Evolutionary conservation across 1,140 invertebrate genomes (phyloP), one percentile per base, ranked within the genome.

Genomic region (Zophobas atratus): DNA sequence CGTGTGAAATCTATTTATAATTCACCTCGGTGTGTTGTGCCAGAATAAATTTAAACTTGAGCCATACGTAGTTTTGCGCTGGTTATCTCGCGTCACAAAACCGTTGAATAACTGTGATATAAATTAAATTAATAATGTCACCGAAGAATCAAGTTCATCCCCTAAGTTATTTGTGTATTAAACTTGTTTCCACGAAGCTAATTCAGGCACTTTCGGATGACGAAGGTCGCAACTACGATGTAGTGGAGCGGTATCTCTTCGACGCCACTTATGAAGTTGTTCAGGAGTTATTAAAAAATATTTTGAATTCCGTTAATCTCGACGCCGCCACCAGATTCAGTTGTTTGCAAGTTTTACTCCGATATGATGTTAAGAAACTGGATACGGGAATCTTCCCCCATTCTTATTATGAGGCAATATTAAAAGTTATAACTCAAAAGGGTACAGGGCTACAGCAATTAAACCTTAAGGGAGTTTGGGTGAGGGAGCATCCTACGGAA

Each of bases 391-490:
- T 92, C 56, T 93, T 93, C 85, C 92, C 92, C 0, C 88, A 89
- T 72, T 89, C 88, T 20, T 93, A 91, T 83, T 92, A 92, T 84
- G 89, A 89, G 70, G 90, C 90, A 85, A 90, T 93, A 79, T 84
- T 92, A 77, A 87, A 91, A 85, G 87, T 90, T 60, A 90, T 92
- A 79, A 86, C 86, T 0, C 88, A 88, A 35, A 89, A 91, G 84
- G 91, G 91, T 5, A 86, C 86, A 1, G 88, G 91, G 46, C 56
- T 92, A 79, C 88, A 90, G 56, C 88, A 91, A 36, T 85, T 92
- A 33, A 91, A 92, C 87, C 86, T 92, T 73, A 92, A 92, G 88
- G 91, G 92, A 34, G 89, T 93, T 46, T 92, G 92, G 92, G 90
- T 92, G 34, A 89, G 91, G 85, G 91, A 92, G 70, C 89, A 91